phyloP scores from a whole-genome alignment of 30 jellyfish, hydroid and myxozoan genomes.

The Turritopsis rubra region DNA sequence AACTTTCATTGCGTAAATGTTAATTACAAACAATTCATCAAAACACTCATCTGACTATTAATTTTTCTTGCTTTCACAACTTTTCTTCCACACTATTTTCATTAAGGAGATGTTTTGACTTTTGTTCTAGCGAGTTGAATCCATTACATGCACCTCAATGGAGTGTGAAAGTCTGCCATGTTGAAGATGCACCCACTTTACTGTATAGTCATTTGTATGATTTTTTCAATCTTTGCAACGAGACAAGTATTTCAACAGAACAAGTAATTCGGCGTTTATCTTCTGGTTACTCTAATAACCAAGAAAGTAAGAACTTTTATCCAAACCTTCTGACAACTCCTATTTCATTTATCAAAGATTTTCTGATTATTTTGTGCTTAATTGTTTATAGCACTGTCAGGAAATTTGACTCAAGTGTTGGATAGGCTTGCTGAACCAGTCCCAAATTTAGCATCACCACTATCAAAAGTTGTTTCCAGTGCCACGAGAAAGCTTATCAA shows the following conservation, averaged over 20 bases:
- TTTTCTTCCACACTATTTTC: too few relatives aligned
- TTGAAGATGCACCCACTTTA: constrained; percentile 52
- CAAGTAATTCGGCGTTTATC: constrained; percentile 89
- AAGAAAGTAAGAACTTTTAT: background rate
- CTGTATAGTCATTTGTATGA: constrained; percentile 53
- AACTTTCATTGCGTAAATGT: too few relatives aligned
- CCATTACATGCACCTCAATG: constrained; percentile 89
- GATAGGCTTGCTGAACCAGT: constrained; percentile 64
- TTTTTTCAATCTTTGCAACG: constrained; percentile 54
- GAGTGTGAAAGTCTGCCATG: constrained; percentile 71
- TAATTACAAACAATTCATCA: too few relatives aligned
- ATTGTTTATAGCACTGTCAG: constrained; percentile 29
- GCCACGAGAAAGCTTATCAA: constrained; percentile 43
- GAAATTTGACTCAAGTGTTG: constrained; percentile 72
- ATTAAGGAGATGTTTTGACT: too few relatives aligned
- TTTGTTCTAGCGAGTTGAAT: constrained; percentile 75
- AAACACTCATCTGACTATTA: too few relatives aligned
- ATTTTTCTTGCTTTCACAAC: too few relatives aligned
- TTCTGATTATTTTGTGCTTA: background rate
- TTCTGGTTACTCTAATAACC: too few relatives aligned
- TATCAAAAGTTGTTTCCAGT: constrained; percentile 19
- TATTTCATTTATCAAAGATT: background rate
- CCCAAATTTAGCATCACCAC: constrained; percentile 40
- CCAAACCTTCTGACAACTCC: too few relatives aligned
- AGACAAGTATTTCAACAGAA: constrained; percentile 41